phyloP scores from a whole-genome alignment of 30 jellyfish, hydroid and myxozoan species.

The Morbakka virulenta region DNA sequence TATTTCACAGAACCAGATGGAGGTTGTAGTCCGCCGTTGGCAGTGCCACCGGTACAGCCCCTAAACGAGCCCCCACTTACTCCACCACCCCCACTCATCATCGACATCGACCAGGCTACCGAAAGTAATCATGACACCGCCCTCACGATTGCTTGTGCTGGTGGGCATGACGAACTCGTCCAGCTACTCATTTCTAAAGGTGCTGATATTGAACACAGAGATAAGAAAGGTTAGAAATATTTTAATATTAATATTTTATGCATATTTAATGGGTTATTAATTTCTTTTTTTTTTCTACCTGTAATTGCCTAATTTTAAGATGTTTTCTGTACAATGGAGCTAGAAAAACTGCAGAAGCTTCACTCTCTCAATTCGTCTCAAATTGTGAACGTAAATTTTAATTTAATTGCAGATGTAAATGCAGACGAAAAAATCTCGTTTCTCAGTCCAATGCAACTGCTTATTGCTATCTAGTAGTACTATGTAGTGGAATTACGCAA shows the following conservation, averaged over 20 bases:
- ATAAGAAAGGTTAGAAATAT: constrained; percentile 81
- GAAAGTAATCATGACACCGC: constrained; percentile 99
- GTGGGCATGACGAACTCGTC: constrained; percentile 98
- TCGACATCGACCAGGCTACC: constrained; percentile 88
- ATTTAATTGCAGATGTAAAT: too few species aligned
- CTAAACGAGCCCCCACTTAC: constrained; percentile 79
- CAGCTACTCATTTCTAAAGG: constrained; percentile 90
- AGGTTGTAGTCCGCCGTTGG: constrained; percentile 80
- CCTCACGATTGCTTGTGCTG: constrained; percentile 96
- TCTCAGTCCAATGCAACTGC: too few species aligned
- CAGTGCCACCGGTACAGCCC: constrained; percentile 50
- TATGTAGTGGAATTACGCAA: too few species aligned
- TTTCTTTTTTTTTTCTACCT: too few species aligned
- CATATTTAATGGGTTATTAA: background rate
- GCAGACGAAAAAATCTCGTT: too few species aligned
- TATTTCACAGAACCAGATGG: constrained; percentile 99
- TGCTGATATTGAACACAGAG: constrained; percentile 92
- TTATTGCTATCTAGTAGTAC: too few species aligned
- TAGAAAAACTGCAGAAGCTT: too few species aligned
- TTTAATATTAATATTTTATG: background rate
- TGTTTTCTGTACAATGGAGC: too few species aligned
- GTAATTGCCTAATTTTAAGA: too few species aligned
- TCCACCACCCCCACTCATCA: constrained; percentile 86
- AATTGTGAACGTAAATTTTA: too few species aligned
- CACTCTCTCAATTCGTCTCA: too few species aligned